Evolutionary conservation across 2,888 invertebrate genomes (phyloP), one percentile per base, ranked within the genome.

Genomic region (Halocaridina rubra): DNA sequence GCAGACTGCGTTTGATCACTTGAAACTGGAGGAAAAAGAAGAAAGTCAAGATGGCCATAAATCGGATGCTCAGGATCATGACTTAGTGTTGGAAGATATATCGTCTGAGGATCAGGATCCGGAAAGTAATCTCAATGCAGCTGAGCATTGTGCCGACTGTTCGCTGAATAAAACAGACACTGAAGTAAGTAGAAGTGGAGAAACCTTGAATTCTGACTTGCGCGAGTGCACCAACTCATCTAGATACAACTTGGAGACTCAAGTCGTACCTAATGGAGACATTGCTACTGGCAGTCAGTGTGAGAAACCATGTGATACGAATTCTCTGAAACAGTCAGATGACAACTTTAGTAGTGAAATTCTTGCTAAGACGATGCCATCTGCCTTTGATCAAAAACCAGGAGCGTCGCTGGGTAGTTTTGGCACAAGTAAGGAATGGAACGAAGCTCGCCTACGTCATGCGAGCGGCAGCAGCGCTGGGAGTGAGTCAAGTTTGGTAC

Each of bases 391-490:
- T 0, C 10, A 16, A 3, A 10, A 16, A 53, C 4, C n/a, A 19
- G 16, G 16, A 53, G 53, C 16, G 19, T 16, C 16, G 3, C 10
- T n/a, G 19, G 53, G 16, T 53, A 53, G 53, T 53, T 16, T n/a
- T 19, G 4, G 16, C n/a, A 53, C 16, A n/a, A 78, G 72, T 29
- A 22, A 32, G 19, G 85, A 81, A 67, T 81, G 78, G 81, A 72
- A 19, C 30, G 72, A 71, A 78, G 77, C 78, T 2, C 78, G 84
- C 13, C 80, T 82, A 2, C 80, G 86, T 2, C 81, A 84, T 24
- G 27, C 30, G n/a, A 84, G 86, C 53, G 74, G 72, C 32, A 84
- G 84, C 74, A 87, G 86, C 27, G 77, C 59, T 4, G 77, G 69
- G 5, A 76, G 80, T 46, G 64, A 71, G 8, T 80, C 74, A 4